Evolutionary conservation across 2,888 invertebrate genomes (phyloP), one percentile per base, ranked within the genome.

Genomic region (Mythimna vitellina): DNA sequence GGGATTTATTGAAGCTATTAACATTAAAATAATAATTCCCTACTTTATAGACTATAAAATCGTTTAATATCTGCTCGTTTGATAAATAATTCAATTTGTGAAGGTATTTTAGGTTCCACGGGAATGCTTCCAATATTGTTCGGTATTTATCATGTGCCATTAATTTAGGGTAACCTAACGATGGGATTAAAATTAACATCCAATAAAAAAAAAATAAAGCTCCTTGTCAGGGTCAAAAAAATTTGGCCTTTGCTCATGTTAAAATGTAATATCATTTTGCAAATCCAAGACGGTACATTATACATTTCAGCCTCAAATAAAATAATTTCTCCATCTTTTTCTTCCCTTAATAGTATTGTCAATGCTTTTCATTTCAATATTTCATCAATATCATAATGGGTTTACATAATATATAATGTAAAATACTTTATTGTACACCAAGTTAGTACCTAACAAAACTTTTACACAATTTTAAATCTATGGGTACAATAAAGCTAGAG

Each of bases 11-110:
- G 93, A 75, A 72, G 92, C 93, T 89, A 94, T 95, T 92, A 94
- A 94, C 94, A 93, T 92, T 93, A 90, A 92, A 93, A 95, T 94
- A 93, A 94, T 94, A 93, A 94, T 94, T 92, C 88, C 88, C 85
- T 89, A 91, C 90, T 94, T 95, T 94, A 95, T 93, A 90, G 93
- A 88, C 93, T 89, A 92, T 94, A 94, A 94, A 93, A 92, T 89
- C 89, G 92, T 92, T 93, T 94, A 92, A 94, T 94, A 93, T 93
- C 92, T 80, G 89, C 89, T 88, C 92, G 90, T 93, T 92, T 91
- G 90, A 91, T 92, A 92, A 92, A 93, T 94, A 92, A 93, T 94
- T 94, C 92, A 93, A 93, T 93, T 93, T 90, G 82, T 85, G 46
- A 61, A 69, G 83, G 78, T 86, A 89, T 90, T 88, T 84, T 81